Base-by-base conservation (phyloP, 2,797 vertebrate genomes). In the Hydrocynus forskahlii region DNA sequence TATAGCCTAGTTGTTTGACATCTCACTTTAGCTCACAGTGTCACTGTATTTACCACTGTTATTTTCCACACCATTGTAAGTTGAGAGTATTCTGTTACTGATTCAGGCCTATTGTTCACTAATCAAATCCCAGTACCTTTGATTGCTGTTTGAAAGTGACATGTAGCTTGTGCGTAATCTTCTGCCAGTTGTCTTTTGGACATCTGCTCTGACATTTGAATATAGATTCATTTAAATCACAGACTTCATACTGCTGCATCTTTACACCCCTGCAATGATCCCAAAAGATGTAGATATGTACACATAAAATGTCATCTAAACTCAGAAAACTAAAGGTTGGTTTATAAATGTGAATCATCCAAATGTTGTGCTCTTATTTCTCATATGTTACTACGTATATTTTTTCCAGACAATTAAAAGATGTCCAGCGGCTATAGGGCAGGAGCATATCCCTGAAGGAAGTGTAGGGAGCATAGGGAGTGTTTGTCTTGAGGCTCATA, bases 401-500 rank as follows among this genome's bases (percentile, higher is more conserved):
- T 2, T 76, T 68, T 64, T 40, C 21, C 4, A 35, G 25, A 48
- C 25, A 38, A 40, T 45, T 72, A 66, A 57, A 21, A 16, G 50
- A 55, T 69, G 68, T 73, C 38, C 21, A 21, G 75, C 25, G 10
- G n/a, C 45, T 48, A 40, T n/a, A 45, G 73, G 29, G 60, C n/a
- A 48, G 19, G 55, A 55, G 48, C 7, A 35, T 55, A 19, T 12
- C 29, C 38, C 40, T 57, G 52, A 35, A 35, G 35, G 35, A 35
- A 35, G 35, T 35, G 35, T 35, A 35, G 35, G 4, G 45, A 59
- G 25, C n/a, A 45, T 13, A 45, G 16, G 23, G 21, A 14, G 48
- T 38, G 55, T 76, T 63, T 78, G 52, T 66, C 60, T 68, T 35
- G 5, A 52, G 52, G 60, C 76, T 60, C 35, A n/a, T 55, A 17